Conservation (phyloP, 2,888 invertebrate genomes). For the Caenorhabditis sp. region DNA sequence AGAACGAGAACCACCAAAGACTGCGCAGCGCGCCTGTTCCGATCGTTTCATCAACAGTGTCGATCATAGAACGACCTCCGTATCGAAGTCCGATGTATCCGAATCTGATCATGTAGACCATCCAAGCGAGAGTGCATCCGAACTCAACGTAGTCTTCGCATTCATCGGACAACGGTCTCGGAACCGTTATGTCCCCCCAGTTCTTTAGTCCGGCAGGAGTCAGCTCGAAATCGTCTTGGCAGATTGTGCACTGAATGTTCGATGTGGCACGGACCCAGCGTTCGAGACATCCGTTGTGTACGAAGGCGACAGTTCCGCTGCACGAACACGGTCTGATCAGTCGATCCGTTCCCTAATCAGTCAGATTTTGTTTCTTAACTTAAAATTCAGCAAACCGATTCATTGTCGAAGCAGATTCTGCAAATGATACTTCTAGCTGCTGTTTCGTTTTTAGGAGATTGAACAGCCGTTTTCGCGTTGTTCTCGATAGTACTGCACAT, state of each 20-base stretch:
- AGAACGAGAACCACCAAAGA: conserved; percentile 66
- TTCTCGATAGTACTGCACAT: conserved; percentile 41
- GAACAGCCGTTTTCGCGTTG: neutral
- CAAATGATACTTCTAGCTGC: conserved; percentile 39
- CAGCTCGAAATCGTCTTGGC: conserved; percentile 47
- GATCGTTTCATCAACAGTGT: conserved; percentile 33
- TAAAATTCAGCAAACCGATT: neutral
- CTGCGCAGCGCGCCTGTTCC: conserved; percentile 42
- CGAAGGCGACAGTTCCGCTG: conserved; percentile 59
- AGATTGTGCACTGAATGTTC: conserved; percentile 51
- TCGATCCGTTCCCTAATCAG: conserved; percentile 2
- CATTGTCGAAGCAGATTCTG: conserved; percentile 56
- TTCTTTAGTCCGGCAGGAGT: conserved; percentile 43
- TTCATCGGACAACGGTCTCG: conserved; percentile 56
- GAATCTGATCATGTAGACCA: conserved; percentile 58
- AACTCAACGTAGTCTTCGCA: conserved; percentile 61
- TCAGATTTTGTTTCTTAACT: neutral
- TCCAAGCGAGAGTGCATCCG: conserved; percentile 61
- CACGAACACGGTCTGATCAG: conserved; percentile 64
- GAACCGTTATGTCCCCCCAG: conserved; percentile 44
- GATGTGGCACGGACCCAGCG: conserved; percentile 60
- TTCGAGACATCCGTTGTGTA: conserved; percentile 61
- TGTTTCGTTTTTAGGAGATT: conserved; percentile 10
- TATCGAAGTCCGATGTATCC: conserved; percentile 28
- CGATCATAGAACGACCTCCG: conserved; percentile 33